Percentiles rank a stretch among this genome's conserved stretches.
These are phyloP conservation scores for Neolamprologus ventralis DNA, from an alignment of 2,113 vertebrate genomes.

Conservation along the genomic window DNA sequence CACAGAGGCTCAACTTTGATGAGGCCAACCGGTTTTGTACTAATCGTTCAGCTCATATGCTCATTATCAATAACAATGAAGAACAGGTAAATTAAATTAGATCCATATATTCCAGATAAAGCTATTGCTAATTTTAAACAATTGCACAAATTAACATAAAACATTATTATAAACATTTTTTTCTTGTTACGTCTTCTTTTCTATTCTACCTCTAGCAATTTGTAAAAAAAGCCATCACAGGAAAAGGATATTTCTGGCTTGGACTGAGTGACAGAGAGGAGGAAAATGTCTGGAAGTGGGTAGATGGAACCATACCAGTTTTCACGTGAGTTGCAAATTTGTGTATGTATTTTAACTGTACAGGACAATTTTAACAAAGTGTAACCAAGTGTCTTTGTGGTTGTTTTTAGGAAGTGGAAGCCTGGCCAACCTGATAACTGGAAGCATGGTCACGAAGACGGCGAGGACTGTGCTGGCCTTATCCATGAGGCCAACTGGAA, in stretches of 20 bases:
- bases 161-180: not conserved
- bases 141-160: not conserved
- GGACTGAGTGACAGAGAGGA: slow-evolving; percentile 83
- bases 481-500: slow-evolving; percentile 88
- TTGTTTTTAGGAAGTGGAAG: slow-evolving; percentile 84
- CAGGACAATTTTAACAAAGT: not conserved
- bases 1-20: slow-evolving; percentile 79
- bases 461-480: slow-evolving; percentile 90
- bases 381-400: not conserved
- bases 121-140: not conserved
- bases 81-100: slow-evolving; percentile 78
- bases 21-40: slow-evolving; percentile 79
- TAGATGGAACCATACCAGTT: slow-evolving; percentile 78
- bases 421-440: slow-evolving; percentile 94
- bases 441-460: slow-evolving; percentile 77
- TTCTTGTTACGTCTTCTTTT: not conserved
- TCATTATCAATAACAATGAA: slow-evolving; percentile 86
- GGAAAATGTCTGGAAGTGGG: slow-evolving; percentile 90
- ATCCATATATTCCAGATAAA: not conserved
- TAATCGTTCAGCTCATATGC: slow-evolving; percentile 76
- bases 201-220: slow-evolving; percentile 75
- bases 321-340: slow-evolving; percentile 77
- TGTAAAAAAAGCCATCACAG: slow-evolving; percentile 76
- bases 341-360: not conserved
- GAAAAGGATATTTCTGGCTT: slow-evolving; percentile 88